Evolutionary conservation across 2,888 invertebrate genomes (phyloP).

Genomic region (Patella caerulea): DNA sequence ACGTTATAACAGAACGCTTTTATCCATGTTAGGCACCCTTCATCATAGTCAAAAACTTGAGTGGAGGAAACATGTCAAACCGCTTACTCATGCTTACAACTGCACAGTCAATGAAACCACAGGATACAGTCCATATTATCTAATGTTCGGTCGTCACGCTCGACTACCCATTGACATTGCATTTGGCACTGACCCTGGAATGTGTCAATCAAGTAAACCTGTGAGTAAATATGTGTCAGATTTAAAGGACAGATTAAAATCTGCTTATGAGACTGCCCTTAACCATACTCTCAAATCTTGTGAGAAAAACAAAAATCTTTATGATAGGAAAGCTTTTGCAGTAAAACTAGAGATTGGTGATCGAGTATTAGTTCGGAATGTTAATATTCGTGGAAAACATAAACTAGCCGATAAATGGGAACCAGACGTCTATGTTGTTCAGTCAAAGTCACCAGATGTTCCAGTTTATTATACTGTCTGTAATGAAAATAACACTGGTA

Average conservation of each 20-base stretch:
- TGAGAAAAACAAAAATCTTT: conserved; percentile 17
- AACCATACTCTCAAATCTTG: conserved; percentile 6
- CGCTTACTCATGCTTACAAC: conserved; percentile 29
- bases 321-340: conserved; percentile 18
- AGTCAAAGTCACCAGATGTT: neutral
- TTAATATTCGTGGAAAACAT: conserved; percentile 10
- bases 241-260: conserved; percentile 3
- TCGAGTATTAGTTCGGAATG: conserved; percentile 15
- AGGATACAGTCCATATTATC: conserved; percentile 32
- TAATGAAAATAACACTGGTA: neutral
- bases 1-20: conserved; percentile 33
- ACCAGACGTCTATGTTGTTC: neutral
- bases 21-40: conserved; percentile 31
- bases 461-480: neutral
- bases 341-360: conserved; percentile 18
- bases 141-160: conserved; percentile 35
- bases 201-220: neutral
- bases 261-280: conserved; percentile 17
- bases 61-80: conserved; percentile 31
- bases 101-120: conserved; percentile 31
- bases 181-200: conserved; percentile 21
- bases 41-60: conserved; percentile 30
- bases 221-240: conserved; percentile 13
- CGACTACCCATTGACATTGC: conserved; percentile 34
- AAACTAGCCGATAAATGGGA: neutral